Base-by-base conservation (phyloP, 2,888 invertebrate genomes). In the Amiota minor region DNA sequence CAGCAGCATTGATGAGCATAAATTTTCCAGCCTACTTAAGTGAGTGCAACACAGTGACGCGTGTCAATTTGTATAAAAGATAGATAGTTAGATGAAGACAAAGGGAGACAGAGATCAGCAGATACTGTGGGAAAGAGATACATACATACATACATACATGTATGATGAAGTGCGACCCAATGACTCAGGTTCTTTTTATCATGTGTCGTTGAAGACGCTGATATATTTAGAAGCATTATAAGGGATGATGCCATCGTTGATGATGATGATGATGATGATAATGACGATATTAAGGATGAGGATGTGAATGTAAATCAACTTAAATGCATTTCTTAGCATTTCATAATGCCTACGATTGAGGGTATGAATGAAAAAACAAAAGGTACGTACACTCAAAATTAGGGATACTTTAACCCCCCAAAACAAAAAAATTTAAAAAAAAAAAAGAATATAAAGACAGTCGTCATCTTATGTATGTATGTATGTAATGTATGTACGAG, bases 1-100 rank as follows among this genome's bases (percentile, higher is more conserved):
- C 20, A 65, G 47, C 47, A 47, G 53, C 67, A 68, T 50, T 35
- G 67, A 68, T 68, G 50, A 68, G n/a, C 50, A 53, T 68, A 23
- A 68, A 68, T 68, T 68, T 68, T 68, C 67, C 67, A 68, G 50
- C 50, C 67, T 50, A 68, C 50, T 50, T 68, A 11, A 4, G 11
- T 65, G 50, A 18, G 14, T 50, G 67, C 67, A 47, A 14, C 20
- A 68, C 67, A 23, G 14, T 35, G 67, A 68, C 67, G 67, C 67
- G 67, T 68, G 67, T 68, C 67, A 68, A 68, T 23, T 23, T 47
- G 65, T 18, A 18, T 23, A 49, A 20, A 20, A 67, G 11, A 47
- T 49, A 49, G 11, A 18, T 11, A 59, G 16, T 65, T 62, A 45
- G 35, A 45, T 8, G 46, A 12, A 16, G 59, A 20, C 20, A 16